These are phyloP conservation scores for Scaptodrosophila latifasciaeformis DNA, from an alignment of 2,888 invertebrate species.

Conservation along the genomic window DNA sequence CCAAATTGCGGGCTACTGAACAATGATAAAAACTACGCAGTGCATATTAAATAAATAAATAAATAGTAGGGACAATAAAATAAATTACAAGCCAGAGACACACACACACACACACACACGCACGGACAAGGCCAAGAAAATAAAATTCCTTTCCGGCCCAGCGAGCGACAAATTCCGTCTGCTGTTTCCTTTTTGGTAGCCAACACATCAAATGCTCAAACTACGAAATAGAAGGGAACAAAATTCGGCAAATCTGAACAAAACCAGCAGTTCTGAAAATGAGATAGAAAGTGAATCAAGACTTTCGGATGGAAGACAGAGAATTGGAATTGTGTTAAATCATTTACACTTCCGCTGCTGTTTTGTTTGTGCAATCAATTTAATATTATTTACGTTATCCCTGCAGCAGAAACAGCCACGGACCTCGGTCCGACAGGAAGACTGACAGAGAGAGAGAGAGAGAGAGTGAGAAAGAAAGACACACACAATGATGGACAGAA, in stretches of 20 bases:
- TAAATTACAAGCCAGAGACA: slow-evolving; percentile 47
- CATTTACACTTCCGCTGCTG: slow-evolving; percentile 64
- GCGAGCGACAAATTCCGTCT: slow-evolving; percentile 32
- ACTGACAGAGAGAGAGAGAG: too few relatives aligned
- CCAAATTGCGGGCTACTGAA: too few relatives aligned
- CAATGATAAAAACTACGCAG: too few relatives aligned
- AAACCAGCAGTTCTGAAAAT: background rate
- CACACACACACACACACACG: slow-evolving; percentile 27
- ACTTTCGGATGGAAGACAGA: slow-evolving; percentile 14
- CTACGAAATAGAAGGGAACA: slow-evolving; percentile 2
- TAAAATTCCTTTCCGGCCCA: slow-evolving; percentile 54
- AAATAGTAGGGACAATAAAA: slow-evolving; percentile 46
- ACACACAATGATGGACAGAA: slow-evolving; percentile 16
- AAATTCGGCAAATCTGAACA: slow-evolving; percentile 6
- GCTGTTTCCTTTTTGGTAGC: background rate
- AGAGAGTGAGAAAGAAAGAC: too few relatives aligned
- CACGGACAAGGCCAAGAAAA: too few relatives aligned
- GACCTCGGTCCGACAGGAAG: too few relatives aligned
- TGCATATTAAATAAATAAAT: slow-evolving; percentile 26
- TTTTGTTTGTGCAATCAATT: slow-evolving; percentile 69
- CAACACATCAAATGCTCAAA: slow-evolving; percentile 1
- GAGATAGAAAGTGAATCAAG: background rate
- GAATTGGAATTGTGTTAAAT: slow-evolving; percentile 60
- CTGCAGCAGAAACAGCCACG: slow-evolving; percentile 19
- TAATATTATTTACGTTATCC: slow-evolving; percentile 67